Conservation (phyloP, 2,888 invertebrate species). For the Thereva unica region DNA sequence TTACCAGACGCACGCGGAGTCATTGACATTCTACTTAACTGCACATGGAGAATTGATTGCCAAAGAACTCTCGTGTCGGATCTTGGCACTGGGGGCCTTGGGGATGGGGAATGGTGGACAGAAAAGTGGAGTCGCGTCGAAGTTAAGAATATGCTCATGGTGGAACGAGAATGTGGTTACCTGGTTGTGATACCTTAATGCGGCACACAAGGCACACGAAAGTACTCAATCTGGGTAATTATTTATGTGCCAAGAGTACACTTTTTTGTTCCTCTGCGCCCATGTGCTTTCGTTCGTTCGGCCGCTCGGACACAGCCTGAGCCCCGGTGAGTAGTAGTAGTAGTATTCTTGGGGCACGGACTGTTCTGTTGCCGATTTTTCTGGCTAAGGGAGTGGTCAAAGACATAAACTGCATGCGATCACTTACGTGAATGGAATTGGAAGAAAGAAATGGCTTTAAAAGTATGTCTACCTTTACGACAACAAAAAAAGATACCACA, state of each 20-base stretch:
- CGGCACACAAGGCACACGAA: conserved; percentile 24
- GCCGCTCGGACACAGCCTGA: too few species aligned
- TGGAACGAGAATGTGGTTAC: neutral
- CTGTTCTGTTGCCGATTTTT: conserved; percentile 15
- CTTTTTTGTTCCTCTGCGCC: conserved; percentile 8
- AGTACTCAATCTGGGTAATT: conserved; percentile 28
- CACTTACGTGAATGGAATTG: conserved; percentile 8
- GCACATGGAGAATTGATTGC: conserved; percentile 40
- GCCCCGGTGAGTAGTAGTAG: too few species aligned
- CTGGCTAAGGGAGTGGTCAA: conserved; percentile 18
- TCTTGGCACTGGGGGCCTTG: neutral
- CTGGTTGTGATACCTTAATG: conserved; percentile 5
- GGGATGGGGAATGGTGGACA: conserved; percentile 8
- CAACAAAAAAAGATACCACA: too few species aligned
- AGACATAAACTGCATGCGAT: neutral
- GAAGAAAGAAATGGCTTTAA: neutral
- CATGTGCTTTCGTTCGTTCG: too few species aligned
- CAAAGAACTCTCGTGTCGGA: conserved; percentile 34
- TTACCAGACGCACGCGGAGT: conserved; percentile 24
- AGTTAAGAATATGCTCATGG: conserved; percentile 6
- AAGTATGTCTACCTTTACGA: too few species aligned
- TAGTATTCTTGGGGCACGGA: neutral
- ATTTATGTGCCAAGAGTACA: conserved; percentile 24
- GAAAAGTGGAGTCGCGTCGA: conserved; percentile 17
- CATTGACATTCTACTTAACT: conserved; percentile 41